These are phyloP conservation scores for Acanthopagrus latus DNA, from an alignment of 2,797 vertebrate genomes.

Conservation along the genomic window DNA sequence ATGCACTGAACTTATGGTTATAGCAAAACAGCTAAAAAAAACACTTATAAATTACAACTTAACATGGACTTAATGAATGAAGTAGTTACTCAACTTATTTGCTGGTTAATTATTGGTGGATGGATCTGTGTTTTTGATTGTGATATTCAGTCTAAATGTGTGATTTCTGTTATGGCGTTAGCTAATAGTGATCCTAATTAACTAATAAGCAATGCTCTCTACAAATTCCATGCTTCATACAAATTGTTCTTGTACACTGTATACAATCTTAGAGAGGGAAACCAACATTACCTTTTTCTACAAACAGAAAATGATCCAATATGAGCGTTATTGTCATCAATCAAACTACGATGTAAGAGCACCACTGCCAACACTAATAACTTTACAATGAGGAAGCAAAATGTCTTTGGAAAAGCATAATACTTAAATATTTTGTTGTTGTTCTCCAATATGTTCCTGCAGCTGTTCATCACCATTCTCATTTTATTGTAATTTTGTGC, in stretches of 20 bases:
- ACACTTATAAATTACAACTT: too few relatives aligned
- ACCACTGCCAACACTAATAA: background rate
- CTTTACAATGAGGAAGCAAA: background rate
- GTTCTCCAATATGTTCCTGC: slow-evolving; percentile 15
- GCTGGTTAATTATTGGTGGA: too few relatives aligned
- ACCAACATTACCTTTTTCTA: background rate
- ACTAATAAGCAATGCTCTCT: background rate
- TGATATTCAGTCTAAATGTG: too few relatives aligned
- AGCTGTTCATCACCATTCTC: slow-evolving; percentile 7
- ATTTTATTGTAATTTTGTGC: slow-evolving; percentile 6
- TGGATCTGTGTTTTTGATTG: too few relatives aligned
- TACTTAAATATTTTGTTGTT: background rate
- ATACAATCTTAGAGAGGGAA: background rate
- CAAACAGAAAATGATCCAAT: background rate
- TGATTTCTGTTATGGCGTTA: too few relatives aligned
- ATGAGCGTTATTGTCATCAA: background rate
- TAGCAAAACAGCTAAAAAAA: too few relatives aligned
- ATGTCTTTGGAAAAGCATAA: slow-evolving; percentile 7
- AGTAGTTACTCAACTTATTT: too few relatives aligned
- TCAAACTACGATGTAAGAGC: background rate
- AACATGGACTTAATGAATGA: too few relatives aligned
- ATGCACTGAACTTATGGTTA: too few relatives aligned
- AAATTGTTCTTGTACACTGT: too few relatives aligned
- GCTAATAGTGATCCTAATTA: too few relatives aligned
- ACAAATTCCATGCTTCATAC: background rate